Evolutionary conservation across 1,140 invertebrate genomes (phyloP).

Genomic region (Penaeus japonicus): DNA sequence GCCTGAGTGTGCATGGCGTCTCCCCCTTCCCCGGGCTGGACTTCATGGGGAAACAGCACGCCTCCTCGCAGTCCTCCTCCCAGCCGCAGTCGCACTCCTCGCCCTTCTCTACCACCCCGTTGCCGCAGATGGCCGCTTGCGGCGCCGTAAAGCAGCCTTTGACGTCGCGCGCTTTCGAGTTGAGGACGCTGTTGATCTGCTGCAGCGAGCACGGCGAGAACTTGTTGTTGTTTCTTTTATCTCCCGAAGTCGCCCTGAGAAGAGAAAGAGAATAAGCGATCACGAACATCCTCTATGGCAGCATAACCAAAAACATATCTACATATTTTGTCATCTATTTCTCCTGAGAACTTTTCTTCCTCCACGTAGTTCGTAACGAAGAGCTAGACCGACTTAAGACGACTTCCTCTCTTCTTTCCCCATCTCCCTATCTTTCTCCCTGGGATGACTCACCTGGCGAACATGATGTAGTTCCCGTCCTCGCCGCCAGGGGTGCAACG

Average conservation of each 20-base stretch:
- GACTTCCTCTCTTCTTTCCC: neutral
- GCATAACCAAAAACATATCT: too few relatives aligned
- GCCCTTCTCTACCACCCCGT: slow-evolving; percentile 93
- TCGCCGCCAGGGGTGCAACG: slow-evolving; percentile 78
- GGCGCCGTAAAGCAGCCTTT: slow-evolving; percentile 88
- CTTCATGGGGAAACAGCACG: slow-evolving; percentile 92
- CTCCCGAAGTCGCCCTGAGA: slow-evolving; percentile 85
- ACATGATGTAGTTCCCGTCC: slow-evolving; percentile 98
- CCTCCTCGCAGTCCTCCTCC: slow-evolving; percentile 92
- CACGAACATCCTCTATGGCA: too few relatives aligned
- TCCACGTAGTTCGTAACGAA: too few relatives aligned
- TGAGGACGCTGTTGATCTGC: slow-evolving; percentile 93
- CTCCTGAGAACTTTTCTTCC: too few relatives aligned
- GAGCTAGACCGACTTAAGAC: too few relatives aligned
- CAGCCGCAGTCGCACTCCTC: slow-evolving; percentile 99
- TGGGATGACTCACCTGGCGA: slow-evolving; percentile 72
- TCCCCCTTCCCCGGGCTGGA: slow-evolving; percentile 77
- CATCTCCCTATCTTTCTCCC: neutral
- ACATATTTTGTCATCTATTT: too few relatives aligned
- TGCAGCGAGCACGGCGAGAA: slow-evolving; percentile 91
- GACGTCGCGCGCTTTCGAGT: slow-evolving; percentile 86
- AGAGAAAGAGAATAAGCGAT: neutral
- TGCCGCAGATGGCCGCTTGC: slow-evolving; percentile 85
- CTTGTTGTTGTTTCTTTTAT: slow-evolving; percentile 95
- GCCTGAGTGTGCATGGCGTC: slow-evolving; percentile 83